Evolutionary conservation across 2,888 invertebrate species (phyloP).

Genomic region (Thymelicus acteon): DNA sequence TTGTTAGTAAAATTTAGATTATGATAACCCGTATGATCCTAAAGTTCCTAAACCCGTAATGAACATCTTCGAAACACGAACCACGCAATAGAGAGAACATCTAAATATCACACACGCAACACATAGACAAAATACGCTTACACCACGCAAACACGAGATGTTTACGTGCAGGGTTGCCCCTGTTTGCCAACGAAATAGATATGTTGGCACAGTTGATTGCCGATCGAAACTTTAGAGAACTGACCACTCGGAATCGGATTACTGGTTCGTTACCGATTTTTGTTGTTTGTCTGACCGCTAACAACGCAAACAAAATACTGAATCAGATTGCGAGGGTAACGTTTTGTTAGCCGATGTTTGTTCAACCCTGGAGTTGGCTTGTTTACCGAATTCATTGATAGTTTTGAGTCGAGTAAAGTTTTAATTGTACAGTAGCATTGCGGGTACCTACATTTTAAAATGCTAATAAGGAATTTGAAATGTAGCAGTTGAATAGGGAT

Average conservation of each 20-base stretch:
- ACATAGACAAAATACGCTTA: conserved; percentile 1
- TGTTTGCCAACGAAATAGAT: conserved; percentile 76
- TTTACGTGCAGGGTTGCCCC: conserved; percentile 55
- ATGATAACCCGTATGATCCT: conserved; percentile 2
- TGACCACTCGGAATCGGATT: conserved; percentile 79
- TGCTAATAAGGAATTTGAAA: neutral
- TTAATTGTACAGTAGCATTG: conserved; percentile 41
- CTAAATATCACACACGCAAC: conserved; percentile 8
- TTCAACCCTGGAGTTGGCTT: conserved; percentile 54
- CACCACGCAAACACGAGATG: conserved; percentile 39
- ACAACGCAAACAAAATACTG: conserved; percentile 68
- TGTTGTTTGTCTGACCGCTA: conserved; percentile 73
- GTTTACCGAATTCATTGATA: conserved; percentile 45
- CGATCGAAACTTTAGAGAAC: conserved; percentile 76
- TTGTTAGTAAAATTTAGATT: too few species aligned
- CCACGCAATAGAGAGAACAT: neutral
- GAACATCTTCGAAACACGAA: conserved; percentile 9
- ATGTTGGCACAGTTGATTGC: conserved; percentile 78
- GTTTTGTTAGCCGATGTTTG: conserved; percentile 53
- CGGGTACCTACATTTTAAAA: conserved; percentile 9
- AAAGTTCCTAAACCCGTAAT: conserved; percentile 1
- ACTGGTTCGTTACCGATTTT: conserved; percentile 76
- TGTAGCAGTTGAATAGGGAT: too few species aligned
- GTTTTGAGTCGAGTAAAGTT: conserved; percentile 41
- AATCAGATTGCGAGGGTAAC: conserved; percentile 49